Evolutionary conservation across 2,888 invertebrate genomes (phyloP).

Genomic region (Sycophila texana): DNA sequence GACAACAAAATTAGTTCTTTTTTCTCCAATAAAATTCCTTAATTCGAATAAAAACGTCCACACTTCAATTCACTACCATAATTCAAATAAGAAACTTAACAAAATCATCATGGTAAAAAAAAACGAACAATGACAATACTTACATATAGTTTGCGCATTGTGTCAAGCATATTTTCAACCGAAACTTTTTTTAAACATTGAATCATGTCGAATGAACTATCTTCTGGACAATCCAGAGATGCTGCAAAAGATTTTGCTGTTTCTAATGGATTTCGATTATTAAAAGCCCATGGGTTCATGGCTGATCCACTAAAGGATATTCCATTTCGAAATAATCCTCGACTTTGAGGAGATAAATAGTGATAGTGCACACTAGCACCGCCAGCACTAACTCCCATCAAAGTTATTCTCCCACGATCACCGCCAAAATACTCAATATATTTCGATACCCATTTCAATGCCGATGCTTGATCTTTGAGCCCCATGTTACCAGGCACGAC

Average conservation of each 20-base stretch:
- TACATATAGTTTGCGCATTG: too few relatives aligned
- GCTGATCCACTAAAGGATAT: conserved; percentile 35
- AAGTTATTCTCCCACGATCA: not conserved
- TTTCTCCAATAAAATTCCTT: too few relatives aligned
- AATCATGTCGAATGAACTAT: not conserved
- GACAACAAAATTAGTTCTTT: too few relatives aligned
- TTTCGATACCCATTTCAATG: conserved; percentile 6
- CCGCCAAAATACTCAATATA: conserved; percentile 21
- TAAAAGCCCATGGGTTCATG: conserved; percentile 22
- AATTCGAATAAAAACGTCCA: too few relatives aligned
- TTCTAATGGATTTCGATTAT: not conserved
- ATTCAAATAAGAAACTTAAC: too few relatives aligned
- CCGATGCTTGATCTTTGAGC: conserved; percentile 33
- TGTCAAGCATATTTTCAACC: not conserved
- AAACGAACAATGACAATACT: too few relatives aligned
- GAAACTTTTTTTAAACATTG: conserved; percentile 29
- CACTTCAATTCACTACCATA: too few relatives aligned
- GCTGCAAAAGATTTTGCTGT: not conserved
- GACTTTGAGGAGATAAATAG: conserved; percentile 22
- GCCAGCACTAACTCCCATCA: conserved; percentile 30
- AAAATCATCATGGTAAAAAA: too few relatives aligned
- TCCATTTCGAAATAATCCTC: conserved; percentile 4
- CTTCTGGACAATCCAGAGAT: not conserved
- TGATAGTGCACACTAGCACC: conserved; percentile 35
- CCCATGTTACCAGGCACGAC: conserved; percentile 34